A percentile compares a stretch with the other conserved stretches of the same genome.
phyloP scores from a whole-genome alignment of 2,113 vertebrate species.

The Stegostoma tigrinum region DNA sequence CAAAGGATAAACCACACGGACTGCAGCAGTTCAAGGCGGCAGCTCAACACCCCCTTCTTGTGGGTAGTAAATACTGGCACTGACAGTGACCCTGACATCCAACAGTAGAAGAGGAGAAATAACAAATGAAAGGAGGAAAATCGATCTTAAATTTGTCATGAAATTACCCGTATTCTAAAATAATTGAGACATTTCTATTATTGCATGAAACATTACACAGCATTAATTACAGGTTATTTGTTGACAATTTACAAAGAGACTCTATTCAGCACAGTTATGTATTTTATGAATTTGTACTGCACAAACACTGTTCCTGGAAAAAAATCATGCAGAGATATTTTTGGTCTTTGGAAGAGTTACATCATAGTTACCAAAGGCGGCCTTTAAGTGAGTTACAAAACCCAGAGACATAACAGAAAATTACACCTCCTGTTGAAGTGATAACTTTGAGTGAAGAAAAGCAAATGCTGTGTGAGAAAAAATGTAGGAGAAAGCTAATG shows the following conservation, averaged over 20 bases:
- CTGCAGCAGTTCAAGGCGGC: too few relatives aligned
- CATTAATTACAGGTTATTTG: not conserved
- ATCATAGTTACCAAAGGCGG: not conserved
- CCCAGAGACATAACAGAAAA: not conserved
- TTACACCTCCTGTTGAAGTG: not conserved
- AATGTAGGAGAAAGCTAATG: not conserved
- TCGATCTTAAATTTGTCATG: not conserved
- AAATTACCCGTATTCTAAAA: not conserved
- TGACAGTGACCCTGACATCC: too few relatives aligned
- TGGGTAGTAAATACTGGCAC: too few relatives aligned
- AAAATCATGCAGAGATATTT: not conserved
- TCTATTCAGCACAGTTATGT: not conserved
- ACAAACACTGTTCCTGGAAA: not conserved
- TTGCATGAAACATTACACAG: not conserved
- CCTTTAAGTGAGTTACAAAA: not conserved
- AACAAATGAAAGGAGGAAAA: not conserved
- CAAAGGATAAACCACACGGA: too few relatives aligned
- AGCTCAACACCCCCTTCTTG: too few relatives aligned
- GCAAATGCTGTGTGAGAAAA: not conserved
- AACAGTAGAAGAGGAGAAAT: too few relatives aligned
- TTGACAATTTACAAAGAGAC: not conserved
- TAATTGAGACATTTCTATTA: not conserved
- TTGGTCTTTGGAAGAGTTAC: not conserved
- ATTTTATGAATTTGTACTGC: not conserved
- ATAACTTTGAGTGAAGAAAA: not conserved